Evolutionary conservation across 2,888 invertebrate genomes (phyloP), one percentile per base, ranked within the genome.

Genomic region (Andrena fulva): DNA sequence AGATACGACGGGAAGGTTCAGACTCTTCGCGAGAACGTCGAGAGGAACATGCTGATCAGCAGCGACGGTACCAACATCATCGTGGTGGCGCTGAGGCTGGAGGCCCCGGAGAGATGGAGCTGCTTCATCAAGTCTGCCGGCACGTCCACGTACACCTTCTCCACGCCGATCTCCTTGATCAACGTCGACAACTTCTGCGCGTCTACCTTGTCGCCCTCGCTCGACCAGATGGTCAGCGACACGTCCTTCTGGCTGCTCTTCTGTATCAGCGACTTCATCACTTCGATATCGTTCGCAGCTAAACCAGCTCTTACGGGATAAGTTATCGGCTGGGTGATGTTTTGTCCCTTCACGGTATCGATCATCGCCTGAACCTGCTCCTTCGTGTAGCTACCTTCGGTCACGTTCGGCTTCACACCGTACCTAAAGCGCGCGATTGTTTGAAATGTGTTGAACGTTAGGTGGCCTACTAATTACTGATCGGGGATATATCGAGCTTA

Each of bases 151-250:
- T 96, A 98, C 2, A 97, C 96, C 83, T 95, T 95, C 83, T 96
- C 95, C 4, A 96, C 90, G 0, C 97, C 97, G 29, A 97, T 95
- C 0, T 95, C 94, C 54, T 95, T 95, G 85, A 98, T 96, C 54
- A 98, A 94, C 10, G 95, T 94, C 2, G 96, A 95, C 70, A 98
- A 95, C 64, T 96, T 95, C 2, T 95, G 94, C 3, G 96, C 95
- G 90, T 97, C 95, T 24, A 98, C 97, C 16, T 94, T 92, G 92
- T 98, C 98, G 0, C 94, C 95, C 48, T 94, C 95, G 63, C 95
- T 95, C 2, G 97, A 96, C 98, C 98, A 98, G 71, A 98, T 95
- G 0, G 98, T 98, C 82, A 98, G 94, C 0, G 97, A 97, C 59
- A 96, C 95, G 88, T 95, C 95, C 5, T 95, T 94, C 69, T 93